Conservation (phyloP, 2,113 vertebrate genomes). For the Cottus gobio region DNA sequence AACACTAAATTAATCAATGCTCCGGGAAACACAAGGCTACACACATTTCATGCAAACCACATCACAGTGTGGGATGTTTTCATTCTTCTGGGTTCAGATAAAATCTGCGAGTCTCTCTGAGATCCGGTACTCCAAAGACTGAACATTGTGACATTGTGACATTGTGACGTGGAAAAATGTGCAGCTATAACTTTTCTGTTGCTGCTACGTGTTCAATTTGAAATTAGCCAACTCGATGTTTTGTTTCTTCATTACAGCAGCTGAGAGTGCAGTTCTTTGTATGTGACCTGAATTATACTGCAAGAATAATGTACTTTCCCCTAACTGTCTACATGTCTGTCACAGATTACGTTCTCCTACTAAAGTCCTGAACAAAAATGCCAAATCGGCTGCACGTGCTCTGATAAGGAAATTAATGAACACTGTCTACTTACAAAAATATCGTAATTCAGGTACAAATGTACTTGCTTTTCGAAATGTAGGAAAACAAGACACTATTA, state of each 20-base stretch:
- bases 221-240: neutral
- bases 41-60: conserved; percentile 5
- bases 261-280: conserved; percentile 8
- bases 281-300: conserved; percentile 47
- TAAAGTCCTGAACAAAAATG: conserved; percentile 39
- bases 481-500: neutral
- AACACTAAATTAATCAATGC: neutral
- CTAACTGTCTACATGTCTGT: conserved; percentile 18
- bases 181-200: neutral
- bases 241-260: conserved; percentile 8
- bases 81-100: neutral
- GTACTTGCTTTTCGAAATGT: neutral
- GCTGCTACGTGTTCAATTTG: neutral
- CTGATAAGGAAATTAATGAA: conserved; percentile 27
- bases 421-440: conserved; percentile 11
- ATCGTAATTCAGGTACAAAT: neutral
- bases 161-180: conserved; percentile 1
- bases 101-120: neutral
- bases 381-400: neutral
- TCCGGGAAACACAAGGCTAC: neutral
- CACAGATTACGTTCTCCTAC: conserved; percentile 29
- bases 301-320: conserved; percentile 58
- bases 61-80: conserved; percentile 7
- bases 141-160: neutral
- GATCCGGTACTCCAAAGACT: neutral